Conservation (phyloP, 2,113 vertebrate species). For the Epinephelus lanceolatus region DNA sequence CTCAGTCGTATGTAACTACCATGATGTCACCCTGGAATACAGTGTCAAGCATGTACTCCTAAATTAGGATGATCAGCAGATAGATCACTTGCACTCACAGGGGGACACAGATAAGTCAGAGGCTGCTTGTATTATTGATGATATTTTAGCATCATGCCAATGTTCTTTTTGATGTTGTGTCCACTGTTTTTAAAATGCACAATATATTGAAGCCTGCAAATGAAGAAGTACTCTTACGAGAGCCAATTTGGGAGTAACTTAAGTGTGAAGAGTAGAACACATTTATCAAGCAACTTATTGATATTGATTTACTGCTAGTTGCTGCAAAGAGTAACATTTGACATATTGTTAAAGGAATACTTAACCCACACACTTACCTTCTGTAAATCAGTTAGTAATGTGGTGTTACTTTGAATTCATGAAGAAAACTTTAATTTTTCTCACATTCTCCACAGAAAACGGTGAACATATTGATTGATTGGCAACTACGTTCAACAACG, state of each 20-base stretch:
- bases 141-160: not conserved
- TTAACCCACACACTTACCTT: too few relatives aligned
- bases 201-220: not conserved
- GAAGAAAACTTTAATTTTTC: too few relatives aligned
- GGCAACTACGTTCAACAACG: too few relatives aligned
- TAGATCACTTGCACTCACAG: slow-evolving; percentile 9
- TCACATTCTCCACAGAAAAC: too few relatives aligned
- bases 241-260: not conserved
- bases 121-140: not conserved
- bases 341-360: not conserved
- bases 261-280: not conserved
- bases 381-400: too few relatives aligned
- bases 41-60: slow-evolving; percentile 38
- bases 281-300: not conserved
- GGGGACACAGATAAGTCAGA: slow-evolving; percentile 5
- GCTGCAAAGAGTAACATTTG: not conserved
- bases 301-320: not conserved
- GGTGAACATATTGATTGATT: too few relatives aligned
- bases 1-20: slow-evolving; percentile 33
- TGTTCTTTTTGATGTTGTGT: not conserved
- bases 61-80: slow-evolving; percentile 45
- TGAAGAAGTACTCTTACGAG: not conserved
- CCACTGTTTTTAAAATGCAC: not conserved
- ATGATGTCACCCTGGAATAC: slow-evolving; percentile 51
- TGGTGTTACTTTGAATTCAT: too few relatives aligned